phyloP scores from a whole-genome alignment of 2,113 vertebrate genomes.

The Jaculus jaculus region DNA sequence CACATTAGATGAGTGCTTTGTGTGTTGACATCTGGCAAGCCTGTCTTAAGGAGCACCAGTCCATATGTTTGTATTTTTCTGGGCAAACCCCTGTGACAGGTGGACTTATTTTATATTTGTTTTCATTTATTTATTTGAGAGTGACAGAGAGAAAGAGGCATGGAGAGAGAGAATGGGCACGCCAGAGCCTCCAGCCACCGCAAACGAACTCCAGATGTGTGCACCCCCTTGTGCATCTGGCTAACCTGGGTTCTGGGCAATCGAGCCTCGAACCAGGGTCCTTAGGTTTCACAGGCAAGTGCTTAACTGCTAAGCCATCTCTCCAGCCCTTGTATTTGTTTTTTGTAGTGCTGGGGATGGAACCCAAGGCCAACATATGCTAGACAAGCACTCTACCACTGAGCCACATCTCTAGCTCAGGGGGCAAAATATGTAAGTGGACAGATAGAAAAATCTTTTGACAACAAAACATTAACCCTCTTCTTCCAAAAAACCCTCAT shows the following conservation, averaged over 20 bases:
- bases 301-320: no score
- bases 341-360: not conserved
- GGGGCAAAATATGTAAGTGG: not conserved
- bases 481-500: not conserved
- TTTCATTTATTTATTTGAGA: no score
- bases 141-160: no score
- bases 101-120: not conserved
- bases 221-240: no score
- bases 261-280: no score
- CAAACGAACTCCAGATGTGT: no score
- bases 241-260: no score
- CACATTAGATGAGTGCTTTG: not conserved
- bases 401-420: no score
- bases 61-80: constrained; percentile 19
- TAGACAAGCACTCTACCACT: not conserved
- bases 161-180: no score
- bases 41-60: not conserved
- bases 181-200: no score
- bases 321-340: no score
- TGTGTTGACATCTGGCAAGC: not conserved
- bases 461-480: not conserved
- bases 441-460: not conserved
- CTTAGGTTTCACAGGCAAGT: no score
- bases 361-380: not conserved
- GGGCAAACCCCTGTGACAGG: not conserved